These are phyloP conservation scores for Hyposmocoma kahamanoa DNA, from an alignment of 1,140 invertebrate species.

Conservation along the genomic window DNA sequence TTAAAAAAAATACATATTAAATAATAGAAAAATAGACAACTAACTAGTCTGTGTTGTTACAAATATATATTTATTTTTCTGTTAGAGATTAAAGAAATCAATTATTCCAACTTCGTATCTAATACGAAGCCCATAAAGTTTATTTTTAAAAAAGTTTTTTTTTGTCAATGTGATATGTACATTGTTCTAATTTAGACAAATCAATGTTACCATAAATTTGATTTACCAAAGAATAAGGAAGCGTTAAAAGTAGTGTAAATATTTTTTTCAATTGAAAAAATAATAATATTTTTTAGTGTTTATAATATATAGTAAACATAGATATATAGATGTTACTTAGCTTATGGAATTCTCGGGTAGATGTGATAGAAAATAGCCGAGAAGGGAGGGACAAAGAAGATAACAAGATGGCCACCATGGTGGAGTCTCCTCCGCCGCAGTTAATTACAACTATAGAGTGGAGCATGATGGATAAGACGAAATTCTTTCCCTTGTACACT, in stretches of 20 bases:
- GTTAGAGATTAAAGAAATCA: no score
- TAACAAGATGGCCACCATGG: conserved; percentile 53
- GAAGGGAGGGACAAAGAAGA: conserved; percentile 7
- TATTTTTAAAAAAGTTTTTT: not conserved
- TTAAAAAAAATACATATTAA: conserved; percentile 9
- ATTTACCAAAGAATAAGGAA: conserved; percentile 11
- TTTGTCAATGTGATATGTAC: no score
- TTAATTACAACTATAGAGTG: conserved; percentile 95
- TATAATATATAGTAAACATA: conserved; percentile 29
- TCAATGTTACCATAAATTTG: not conserved
- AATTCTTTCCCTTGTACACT: conserved; percentile 94
- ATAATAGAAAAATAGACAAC: conserved; percentile 7
- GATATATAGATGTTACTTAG: conserved; percentile 8
- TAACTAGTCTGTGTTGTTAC: not conserved
- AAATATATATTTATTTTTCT: not conserved
- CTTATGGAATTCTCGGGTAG: not conserved
- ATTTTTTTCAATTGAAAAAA: conserved; percentile 3
- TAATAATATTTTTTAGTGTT: conserved; percentile 35
- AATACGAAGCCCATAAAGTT: no score
- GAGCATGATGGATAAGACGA: conserved; percentile 98
- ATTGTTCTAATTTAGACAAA: not conserved
- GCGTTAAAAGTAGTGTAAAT: conserved; percentile 7
- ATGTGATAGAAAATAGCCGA: conserved; percentile 12
- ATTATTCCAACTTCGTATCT: no score
- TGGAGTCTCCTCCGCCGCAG: conserved; percentile 75